Conservation (phyloP, 53 echinoderm and acorn worm species). For the Temnopleurus reevesii region DNA sequence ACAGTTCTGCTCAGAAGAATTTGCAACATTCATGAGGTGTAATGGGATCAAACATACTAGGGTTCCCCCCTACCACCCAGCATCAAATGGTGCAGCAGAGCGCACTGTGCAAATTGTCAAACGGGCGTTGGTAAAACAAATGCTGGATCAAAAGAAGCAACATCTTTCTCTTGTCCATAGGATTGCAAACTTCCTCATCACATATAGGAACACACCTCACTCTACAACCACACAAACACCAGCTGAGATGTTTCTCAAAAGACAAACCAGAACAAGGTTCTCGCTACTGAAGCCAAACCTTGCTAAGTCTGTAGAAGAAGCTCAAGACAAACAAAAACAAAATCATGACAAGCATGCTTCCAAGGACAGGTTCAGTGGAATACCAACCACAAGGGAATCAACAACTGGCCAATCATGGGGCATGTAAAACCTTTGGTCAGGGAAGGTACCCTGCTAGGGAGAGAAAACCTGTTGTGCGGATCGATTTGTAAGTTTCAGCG, state of each 20-base stretch:
- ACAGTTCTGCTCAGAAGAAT: not conserved
- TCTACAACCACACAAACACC: not conserved
- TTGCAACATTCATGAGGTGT: not conserved
- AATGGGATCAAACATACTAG: not conserved
- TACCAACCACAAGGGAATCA: too few species aligned
- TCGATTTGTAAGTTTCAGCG: not conserved
- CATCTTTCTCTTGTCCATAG: not conserved
- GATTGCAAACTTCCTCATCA: not conserved
- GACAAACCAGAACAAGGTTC: not conserved
- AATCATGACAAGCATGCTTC: not conserved
- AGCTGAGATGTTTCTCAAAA: not conserved
- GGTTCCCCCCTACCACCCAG: not conserved
- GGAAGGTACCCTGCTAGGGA: not conserved
- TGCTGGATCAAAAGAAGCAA: not conserved
- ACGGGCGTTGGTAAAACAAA: not conserved
- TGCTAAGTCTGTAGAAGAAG: not conserved
- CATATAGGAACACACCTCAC: not conserved
- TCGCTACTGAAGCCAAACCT: not conserved
- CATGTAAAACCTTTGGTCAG: not conserved
- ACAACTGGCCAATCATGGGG: not conserved
- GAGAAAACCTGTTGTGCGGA: not conserved
- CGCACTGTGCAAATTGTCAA: not conserved
- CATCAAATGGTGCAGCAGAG: not conserved
- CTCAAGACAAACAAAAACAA: not conserved
- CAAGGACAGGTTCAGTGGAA: too few species aligned